Base-by-base conservation (phyloP, 53 echinoderm and acorn worm genomes). In the Astropecten irregularis region DNA sequence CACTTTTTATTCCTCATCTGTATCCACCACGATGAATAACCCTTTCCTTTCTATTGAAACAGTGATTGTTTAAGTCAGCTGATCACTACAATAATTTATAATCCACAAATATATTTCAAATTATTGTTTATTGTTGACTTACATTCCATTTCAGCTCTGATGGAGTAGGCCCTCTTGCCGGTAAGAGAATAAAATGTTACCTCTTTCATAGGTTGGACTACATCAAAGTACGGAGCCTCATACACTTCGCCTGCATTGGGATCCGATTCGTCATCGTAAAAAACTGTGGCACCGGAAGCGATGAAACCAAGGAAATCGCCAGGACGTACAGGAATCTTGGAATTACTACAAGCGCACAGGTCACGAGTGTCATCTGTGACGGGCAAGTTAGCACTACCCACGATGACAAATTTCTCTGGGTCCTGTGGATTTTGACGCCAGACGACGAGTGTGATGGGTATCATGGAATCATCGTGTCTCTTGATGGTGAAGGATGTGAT, bases 241-340 rank as follows among this genome's bases (percentile, higher is more conserved):
- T 23, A 26, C 10, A 42, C 28, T 23, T 9, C 27, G 9, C 68
- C 42, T 2, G 0, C 14, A 11, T 30, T 16, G 0, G 7, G 6
- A 0, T 57, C 56, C 1, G 56, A 13, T 26, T 14, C 74, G 15
- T 40, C 57, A 20, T 71, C 71, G 38, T 39, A 74, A 39, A 37
- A 74, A 1, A 74, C 74, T 2, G 56, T 74, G 28, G 56, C 74
- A 8, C 6, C 7, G 9, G 38, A 19, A 4, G 74, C 50, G 22
- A 57, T 57, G 58, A 74, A 57, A 26, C 74, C 74, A 0, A 74
- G 15, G 56, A 37, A 74, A 40, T 74, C 74, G 4, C 74, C 74
- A 25, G 28, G 38, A 3, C 38, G 54, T 39, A 74, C 74, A 8
- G 74, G 74, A 26, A 74, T 74, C 74, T 57, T 74, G 27, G 37